phyloP scores from a whole-genome alignment of 2,888 invertebrate genomes.

The Megaustenia siamemsis region DNA sequence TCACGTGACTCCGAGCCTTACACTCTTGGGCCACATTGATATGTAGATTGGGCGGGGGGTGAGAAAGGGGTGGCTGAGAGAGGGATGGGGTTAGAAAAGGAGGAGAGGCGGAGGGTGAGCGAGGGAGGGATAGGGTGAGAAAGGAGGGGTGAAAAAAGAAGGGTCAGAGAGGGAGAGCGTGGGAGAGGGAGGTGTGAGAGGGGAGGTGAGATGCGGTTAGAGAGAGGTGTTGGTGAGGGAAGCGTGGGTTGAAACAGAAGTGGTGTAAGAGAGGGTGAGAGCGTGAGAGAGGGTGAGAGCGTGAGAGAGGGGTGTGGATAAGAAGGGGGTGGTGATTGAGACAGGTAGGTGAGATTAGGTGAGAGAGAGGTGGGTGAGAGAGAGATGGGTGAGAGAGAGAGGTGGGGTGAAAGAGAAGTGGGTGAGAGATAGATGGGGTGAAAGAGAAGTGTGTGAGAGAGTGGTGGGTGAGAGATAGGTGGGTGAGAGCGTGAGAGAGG shows the following conservation, averaged over 20 bases:
- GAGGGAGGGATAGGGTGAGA: neutral
- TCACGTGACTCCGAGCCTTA: too few relatives aligned
- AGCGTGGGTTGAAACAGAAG: neutral
- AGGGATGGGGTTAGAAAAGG: neutral
- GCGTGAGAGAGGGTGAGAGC: neutral
- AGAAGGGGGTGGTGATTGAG: neutral
- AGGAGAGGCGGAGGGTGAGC: neutral
- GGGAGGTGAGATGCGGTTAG: neutral
- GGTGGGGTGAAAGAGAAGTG: neutral
- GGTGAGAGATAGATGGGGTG: neutral
- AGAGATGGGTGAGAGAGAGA: neutral
- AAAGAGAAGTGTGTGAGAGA: neutral
- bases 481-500: neutral
- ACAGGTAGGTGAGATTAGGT: neutral
- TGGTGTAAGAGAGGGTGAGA: neutral
- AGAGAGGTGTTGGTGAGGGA: neutral
- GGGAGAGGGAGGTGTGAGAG: neutral
- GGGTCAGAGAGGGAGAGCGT: neutral
- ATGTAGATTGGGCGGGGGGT: too few relatives aligned
- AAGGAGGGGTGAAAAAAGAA: constrained; percentile 15
- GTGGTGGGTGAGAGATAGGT: too few relatives aligned
- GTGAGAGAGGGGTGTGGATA: neutral
- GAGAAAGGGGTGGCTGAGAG: neutral
- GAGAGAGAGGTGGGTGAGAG: neutral
- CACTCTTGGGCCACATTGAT: neutral